Conservation (phyloP, 2,888 invertebrate genomes). For the Subacronicta megacephala region DNA sequence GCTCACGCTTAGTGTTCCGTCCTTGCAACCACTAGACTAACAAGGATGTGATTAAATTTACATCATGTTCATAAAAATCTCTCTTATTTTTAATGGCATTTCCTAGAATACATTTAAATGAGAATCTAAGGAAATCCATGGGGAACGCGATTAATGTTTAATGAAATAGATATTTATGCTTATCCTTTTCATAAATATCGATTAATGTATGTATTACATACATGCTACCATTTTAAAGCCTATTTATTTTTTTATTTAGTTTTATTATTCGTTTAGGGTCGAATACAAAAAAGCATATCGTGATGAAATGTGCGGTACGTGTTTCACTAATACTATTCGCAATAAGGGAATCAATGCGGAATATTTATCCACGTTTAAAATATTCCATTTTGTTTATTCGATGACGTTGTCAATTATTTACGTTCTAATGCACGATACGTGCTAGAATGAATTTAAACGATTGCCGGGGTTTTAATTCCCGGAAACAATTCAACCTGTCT, state of each 20-base stretch:
- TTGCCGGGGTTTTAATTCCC: constrained; percentile 28
- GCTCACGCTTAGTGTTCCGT: too few species aligned
- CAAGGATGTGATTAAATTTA: too few species aligned
- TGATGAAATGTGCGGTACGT: background rate
- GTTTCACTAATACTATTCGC: background rate
- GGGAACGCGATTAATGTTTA: too few species aligned
- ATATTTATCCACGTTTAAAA: background rate
- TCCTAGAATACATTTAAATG: too few species aligned
- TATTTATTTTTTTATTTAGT: background rate
- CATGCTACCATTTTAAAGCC: background rate
- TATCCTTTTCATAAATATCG: too few species aligned
- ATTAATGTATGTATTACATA: too few species aligned
- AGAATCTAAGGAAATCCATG: too few species aligned
- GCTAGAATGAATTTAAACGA: constrained; percentile 12
- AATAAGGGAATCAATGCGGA: background rate
- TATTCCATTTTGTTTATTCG: background rate
- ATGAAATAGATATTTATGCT: too few species aligned
- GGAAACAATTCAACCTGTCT: constrained; percentile 26
- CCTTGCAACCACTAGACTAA: too few species aligned
- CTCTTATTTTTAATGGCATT: too few species aligned
- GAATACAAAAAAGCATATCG: background rate
- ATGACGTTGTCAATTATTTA: background rate
- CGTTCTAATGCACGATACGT: constrained; percentile 1
- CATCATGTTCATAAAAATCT: too few species aligned
- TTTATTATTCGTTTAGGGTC: background rate